Percentiles rank a stretch among this genome's conserved stretches.
Conservation (phyloP, 2,113 vertebrate genomes). For the Tyto alba region DNA sequence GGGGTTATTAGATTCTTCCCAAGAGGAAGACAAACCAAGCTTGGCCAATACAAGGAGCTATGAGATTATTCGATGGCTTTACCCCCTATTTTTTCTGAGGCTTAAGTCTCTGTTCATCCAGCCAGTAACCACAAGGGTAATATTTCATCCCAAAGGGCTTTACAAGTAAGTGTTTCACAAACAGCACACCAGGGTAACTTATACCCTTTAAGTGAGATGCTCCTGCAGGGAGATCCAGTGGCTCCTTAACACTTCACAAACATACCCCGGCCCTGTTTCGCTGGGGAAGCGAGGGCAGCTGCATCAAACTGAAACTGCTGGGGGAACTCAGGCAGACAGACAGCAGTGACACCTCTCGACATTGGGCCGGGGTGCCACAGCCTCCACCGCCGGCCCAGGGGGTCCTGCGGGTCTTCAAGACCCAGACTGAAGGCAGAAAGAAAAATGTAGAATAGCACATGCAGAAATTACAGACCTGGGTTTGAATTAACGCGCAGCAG, state of each 20-base stretch:
- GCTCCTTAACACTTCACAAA: background rate
- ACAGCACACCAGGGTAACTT: background rate
- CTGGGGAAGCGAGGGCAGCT: background rate
- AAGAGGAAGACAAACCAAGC: background rate
- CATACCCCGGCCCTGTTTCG: background rate
- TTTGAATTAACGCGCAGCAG: background rate
- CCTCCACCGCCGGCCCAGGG: rapidly evolving
- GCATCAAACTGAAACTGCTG: background rate
- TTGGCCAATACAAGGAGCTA: background rate
- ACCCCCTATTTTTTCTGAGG: background rate
- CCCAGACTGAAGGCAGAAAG: background rate
- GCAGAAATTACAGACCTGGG: background rate
- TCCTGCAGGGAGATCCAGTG: background rate
- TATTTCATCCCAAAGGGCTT: background rate
- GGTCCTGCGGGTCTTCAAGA: background rate
- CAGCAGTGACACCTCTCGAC: background rate
- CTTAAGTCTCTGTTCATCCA: background rate
- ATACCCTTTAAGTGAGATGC: background rate
- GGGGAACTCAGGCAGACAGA: background rate
- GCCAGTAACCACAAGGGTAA: background rate
- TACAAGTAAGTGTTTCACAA: background rate
- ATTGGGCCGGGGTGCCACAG: background rate
- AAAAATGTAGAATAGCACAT: background rate
- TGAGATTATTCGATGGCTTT: background rate
- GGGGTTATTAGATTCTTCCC: background rate